Percentiles rank a stretch among this genome's conserved stretches.
Evolutionary conservation across 2,797 vertebrate genomes (phyloP).

Genomic region (Sarcoramphus papa): DNA sequence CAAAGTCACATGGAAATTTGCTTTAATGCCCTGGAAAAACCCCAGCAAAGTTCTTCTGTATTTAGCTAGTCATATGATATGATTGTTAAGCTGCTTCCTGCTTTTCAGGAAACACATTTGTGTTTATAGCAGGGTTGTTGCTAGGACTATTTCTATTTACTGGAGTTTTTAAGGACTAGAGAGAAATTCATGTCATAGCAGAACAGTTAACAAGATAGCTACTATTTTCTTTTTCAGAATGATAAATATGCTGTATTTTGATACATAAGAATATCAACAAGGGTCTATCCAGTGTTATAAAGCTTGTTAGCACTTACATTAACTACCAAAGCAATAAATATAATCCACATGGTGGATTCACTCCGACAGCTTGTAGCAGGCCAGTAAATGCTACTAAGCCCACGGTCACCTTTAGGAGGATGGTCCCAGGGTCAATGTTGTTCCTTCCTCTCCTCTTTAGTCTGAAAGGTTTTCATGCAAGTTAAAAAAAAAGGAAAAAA

Average conservation of each 20-base stretch:
- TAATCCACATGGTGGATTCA: not conserved
- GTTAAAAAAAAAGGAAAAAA: not conserved
- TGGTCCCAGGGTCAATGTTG: not conserved
- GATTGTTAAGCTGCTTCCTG: slow-evolving; percentile 59
- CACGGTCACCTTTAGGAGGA: not conserved
- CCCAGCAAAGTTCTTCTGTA: not conserved
- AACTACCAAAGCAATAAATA: not conserved
- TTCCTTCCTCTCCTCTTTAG: not conserved
- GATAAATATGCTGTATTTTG: not conserved
- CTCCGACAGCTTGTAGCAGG: not conserved
- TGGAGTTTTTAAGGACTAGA: not conserved
- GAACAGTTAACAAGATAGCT: not conserved
- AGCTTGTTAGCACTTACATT: not conserved
- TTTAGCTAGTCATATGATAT: slow-evolving; percentile 41
- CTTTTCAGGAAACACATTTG: slow-evolving; percentile 55
- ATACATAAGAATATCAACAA: not conserved
- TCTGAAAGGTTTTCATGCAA: not conserved
- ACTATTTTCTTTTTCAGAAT: not conserved
- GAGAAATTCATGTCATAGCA: not conserved
- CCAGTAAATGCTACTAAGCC: not conserved
- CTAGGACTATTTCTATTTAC: not conserved
- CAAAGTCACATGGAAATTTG: slow-evolving; percentile 25
- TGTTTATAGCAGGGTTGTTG: slow-evolving; percentile 19
- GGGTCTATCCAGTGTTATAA: not conserved
- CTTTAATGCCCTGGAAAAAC: slow-evolving; percentile 38